Evolutionary conservation across 2,888 invertebrate species (phyloP), one percentile per base, ranked within the genome.

Genomic region (Hypercompe scribonia): DNA sequence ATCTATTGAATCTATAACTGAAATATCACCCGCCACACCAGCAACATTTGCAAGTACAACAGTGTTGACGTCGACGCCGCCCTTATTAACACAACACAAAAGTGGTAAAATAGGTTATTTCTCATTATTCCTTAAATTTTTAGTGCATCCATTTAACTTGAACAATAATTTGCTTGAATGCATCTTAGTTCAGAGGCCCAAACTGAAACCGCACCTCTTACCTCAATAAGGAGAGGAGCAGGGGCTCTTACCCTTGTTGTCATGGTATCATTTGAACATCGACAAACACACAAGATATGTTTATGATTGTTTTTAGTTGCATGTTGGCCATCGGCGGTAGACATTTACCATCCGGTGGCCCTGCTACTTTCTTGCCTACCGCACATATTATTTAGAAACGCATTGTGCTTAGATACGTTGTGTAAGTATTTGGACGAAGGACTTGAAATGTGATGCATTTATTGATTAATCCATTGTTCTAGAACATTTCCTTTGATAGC

Each of bases 51-150:
- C 24, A 24, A 46, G 8, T 8, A 33, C 61, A 13, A 68, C 72
- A 24, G 34, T 15, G 31, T 24, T 21, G 18, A 2, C 66, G 13
- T 7, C 54, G 5, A 34, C 24, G 34, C 34, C 67, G n/a, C 46
- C 61, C 28, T 39, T 24, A 46, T 24, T 7, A 21, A 13, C 4
- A 21, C 72, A 50, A 46, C 63, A 58, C 18, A 24, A 36, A 10
- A 67, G 50, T 34, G 34, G 34, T 54, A 21, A n/a, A 34, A 36
- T 34, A n/a, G 68, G 68, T 68, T 36, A 68, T 34, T 58, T 50
- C 21, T 24, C 24, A 50, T 24, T n/a, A 18, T 24, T 67, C 50
- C 11, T 21, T 10, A 33, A 28, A 11, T 0, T n/a, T 64, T 34
- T 34, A n/a, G n/a, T n/a, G n/a, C n/a, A n/a, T n/a, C n/a, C n/a